These are phyloP conservation scores for Bombylius major DNA, from an alignment of 2,888 invertebrate genomes.

Conservation along the genomic window DNA sequence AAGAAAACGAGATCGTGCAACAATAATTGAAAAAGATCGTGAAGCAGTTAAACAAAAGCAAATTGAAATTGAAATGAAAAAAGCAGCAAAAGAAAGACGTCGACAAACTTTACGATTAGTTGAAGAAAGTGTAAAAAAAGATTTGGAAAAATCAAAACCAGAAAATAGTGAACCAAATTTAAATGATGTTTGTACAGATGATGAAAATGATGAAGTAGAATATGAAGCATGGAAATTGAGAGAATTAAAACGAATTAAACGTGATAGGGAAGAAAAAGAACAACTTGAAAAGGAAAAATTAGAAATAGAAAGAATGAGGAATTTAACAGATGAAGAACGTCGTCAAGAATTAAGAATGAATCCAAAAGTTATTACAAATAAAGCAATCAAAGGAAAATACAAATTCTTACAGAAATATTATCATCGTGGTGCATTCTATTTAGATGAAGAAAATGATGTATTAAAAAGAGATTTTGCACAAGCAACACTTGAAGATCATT, in stretches of 20 bases:
- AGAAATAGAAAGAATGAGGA: slow-evolving; percentile 80
- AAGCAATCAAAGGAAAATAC: slow-evolving; percentile 93
- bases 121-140: slow-evolving; percentile 78
- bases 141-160: slow-evolving; percentile 50
- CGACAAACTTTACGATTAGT: slow-evolving; percentile 80
- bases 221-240: slow-evolving; percentile 97
- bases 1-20: slow-evolving; percentile 82
- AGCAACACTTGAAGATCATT: slow-evolving; percentile 96
- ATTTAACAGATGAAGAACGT: slow-evolving; percentile 93
- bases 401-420: slow-evolving; percentile 99
- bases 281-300: slow-evolving; percentile 72
- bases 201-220: slow-evolving; percentile 91
- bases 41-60: slow-evolving; percentile 76
- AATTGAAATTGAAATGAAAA: slow-evolving; percentile 68
- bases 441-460: slow-evolving; percentile 86
- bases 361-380: slow-evolving; percentile 88
- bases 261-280: slow-evolving; percentile 92
- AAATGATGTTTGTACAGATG: slow-evolving; percentile 81
- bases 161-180: slow-evolving; percentile 65
- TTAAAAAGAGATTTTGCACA: slow-evolving; percentile 89
- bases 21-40: slow-evolving; percentile 87
- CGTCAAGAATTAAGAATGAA: slow-evolving; percentile 77
- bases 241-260: slow-evolving; percentile 89
- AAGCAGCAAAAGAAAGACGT: slow-evolving; percentile 77
- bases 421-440: slow-evolving; percentile 96